Evolutionary conservation across 2,113 vertebrate species (phyloP).

Genomic region (Chinchilla lanigera): DNA sequence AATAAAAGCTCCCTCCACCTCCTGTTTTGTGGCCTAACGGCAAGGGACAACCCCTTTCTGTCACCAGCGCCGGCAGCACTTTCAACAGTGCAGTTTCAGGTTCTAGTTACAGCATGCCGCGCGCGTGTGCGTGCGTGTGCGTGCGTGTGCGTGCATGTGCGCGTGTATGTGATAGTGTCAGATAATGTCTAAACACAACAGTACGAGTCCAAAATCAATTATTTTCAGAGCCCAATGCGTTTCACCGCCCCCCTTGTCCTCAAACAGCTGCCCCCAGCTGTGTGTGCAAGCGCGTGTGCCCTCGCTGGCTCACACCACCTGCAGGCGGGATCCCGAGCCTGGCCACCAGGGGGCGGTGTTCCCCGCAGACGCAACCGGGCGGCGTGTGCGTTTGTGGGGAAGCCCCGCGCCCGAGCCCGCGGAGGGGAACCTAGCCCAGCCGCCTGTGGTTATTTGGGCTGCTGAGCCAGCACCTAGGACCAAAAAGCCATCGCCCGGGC

Average conservation of each 20-base stretch:
- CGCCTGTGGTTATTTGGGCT: neutral
- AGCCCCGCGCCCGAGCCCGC: no score
- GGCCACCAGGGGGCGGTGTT: neutral
- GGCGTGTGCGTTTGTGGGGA: no score
- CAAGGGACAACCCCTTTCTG: rapidly evolving
- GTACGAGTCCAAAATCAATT: neutral
- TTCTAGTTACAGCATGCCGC: neutral
- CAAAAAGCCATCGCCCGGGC: rapidly evolving
- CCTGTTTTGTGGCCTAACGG: rapidly evolving
- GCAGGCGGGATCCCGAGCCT: neutral
- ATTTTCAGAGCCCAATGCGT: neutral
- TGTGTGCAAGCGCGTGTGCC: neutral
- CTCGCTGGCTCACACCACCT: rapidly evolving
- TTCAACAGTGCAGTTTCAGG: neutral
- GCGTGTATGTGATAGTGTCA: neutral
- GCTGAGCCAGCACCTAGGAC: neutral
- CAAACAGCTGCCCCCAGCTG: neutral
- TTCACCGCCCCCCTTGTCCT: neutral
- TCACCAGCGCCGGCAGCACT: rapidly evolving
- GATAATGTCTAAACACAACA: rapidly evolving
- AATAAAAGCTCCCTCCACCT: rapidly evolving
- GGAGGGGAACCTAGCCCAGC: neutral
- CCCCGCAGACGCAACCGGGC: neutral
- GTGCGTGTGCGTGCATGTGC: rapidly evolving
- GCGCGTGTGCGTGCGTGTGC: neutral